Evolutionary conservation across 30 jellyfish, hydroid and myxozoan species (phyloP).

Genomic region (Haliclystus octoradiatus): DNA sequence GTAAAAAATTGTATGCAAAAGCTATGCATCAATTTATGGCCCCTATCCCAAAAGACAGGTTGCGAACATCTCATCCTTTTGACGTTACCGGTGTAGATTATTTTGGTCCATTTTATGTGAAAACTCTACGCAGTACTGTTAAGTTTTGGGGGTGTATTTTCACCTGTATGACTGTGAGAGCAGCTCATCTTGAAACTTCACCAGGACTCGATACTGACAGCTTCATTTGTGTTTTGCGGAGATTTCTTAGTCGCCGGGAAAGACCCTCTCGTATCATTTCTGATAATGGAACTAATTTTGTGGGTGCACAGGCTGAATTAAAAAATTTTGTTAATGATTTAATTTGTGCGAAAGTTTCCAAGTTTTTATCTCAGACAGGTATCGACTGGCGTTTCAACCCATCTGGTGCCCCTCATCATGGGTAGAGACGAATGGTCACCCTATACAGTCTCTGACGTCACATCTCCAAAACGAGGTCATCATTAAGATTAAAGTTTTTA

Average conservation of each 20-base stretch:
- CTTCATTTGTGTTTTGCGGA: constrained; percentile 26
- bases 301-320: constrained; percentile 20
- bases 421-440: no score
- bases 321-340: no score
- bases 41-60: constrained; percentile 21
- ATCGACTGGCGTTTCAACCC: constrained; percentile 46
- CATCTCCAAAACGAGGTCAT: no score
- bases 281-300: constrained; percentile 43
- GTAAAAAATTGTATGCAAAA: constrained; percentile 22
- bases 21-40: constrained; percentile 25
- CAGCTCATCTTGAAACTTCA: constrained; percentile 48
- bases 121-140: no score
- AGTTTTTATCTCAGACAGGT: constrained; percentile 29
- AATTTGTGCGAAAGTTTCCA: constrained; percentile 6
- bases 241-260: constrained; percentile 38
- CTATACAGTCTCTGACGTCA: no score
- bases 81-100: no score
- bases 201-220: constrained; percentile 28
- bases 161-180: constrained; percentile 32
- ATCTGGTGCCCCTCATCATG: constrained; percentile 33
- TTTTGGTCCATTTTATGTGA: no score
- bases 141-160: no score
- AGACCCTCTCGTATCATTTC: constrained; percentile 14
- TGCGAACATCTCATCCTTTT: constrained; percentile 8
- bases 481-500: no score